Percentiles rank a stretch among this genome's conserved stretches.
phyloP scores from a whole-genome alignment of 2,888 invertebrate genomes.

The Callyntrura guangdongensis region DNA sequence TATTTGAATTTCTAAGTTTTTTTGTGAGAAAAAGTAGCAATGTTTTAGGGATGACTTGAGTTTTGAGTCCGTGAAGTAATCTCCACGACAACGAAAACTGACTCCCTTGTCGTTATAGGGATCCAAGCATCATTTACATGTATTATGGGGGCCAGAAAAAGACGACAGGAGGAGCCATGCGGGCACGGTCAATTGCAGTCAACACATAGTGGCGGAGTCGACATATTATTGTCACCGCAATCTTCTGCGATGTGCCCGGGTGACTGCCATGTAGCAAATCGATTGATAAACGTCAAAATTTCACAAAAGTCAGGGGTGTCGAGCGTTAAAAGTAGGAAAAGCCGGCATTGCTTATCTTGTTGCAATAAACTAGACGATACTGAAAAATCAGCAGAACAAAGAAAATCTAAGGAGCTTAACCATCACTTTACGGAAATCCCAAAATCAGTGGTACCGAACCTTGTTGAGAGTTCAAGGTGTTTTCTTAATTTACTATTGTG shows the following conservation, averaged over 20 bases:
- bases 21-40: too few relatives aligned
- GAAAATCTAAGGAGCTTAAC: conserved; percentile 53
- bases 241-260: not conserved
- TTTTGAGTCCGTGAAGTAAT: not conserved
- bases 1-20: too few relatives aligned
- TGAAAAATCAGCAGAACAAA: not conserved
- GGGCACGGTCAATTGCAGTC: not conserved
- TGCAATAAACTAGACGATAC: conserved; percentile 41
- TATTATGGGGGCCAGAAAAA: conserved; percentile 70
- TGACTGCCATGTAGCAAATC: not conserved
- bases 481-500: not conserved
- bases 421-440: not conserved
- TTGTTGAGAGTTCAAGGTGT: not conserved
- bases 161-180: conserved; percentile 51
- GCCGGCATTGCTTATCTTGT: conserved; percentile 59
- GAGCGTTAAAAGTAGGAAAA: not conserved
- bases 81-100: not conserved
- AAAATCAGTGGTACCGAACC: not conserved
- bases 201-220: not conserved
- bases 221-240: not conserved
- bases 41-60: conserved; percentile 52
- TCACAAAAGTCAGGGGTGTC: not conserved
- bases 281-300: not conserved
- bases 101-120: not conserved
- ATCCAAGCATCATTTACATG: conserved; percentile 70